These are phyloP conservation scores for Lasiurus borealis DNA, from an alignment of 2,113 vertebrate species.

Conservation along the genomic window DNA sequence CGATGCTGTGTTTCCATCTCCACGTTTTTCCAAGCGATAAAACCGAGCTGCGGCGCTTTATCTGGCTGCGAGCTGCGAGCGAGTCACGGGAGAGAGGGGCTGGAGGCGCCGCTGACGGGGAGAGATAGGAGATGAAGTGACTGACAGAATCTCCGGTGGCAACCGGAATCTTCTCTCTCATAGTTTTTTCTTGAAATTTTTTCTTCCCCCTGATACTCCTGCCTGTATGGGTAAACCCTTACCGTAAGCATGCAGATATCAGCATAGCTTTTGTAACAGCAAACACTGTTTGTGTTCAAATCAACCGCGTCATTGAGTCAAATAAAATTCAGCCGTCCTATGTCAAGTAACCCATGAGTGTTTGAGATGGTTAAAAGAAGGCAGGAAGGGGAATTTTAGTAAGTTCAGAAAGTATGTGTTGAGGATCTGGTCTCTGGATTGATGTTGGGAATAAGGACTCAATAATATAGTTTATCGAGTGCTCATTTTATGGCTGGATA, in stretches of 20 bases:
- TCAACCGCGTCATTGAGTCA: neutral
- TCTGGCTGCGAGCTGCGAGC: slow-evolving; percentile 74
- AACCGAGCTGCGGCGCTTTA: slow-evolving; percentile 77
- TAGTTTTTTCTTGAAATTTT: neutral
- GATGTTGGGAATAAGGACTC: neutral
- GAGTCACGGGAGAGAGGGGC: slow-evolving; percentile 73
- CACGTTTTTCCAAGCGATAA: slow-evolving; percentile 86
- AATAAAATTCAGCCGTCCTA: neutral
- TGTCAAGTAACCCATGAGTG: accelerated
- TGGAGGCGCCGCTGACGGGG: slow-evolving; percentile 79
- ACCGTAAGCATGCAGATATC: neutral
- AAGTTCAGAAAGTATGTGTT: neutral
- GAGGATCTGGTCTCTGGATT: neutral
- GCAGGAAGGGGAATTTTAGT: neutral
- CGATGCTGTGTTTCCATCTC: slow-evolving; percentile 76
- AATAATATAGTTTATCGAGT: neutral
- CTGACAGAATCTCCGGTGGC: slow-evolving; percentile 63
- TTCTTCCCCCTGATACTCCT: neutral
- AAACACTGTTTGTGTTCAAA: neutral
- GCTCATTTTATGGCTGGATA: neutral
- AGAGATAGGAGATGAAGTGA: slow-evolving; percentile 74
- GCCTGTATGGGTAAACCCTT: neutral
- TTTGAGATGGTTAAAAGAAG: slow-evolving; percentile 8
- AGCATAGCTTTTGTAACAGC: neutral
- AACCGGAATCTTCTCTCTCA: neutral